A percentile compares a stretch with the other conserved stretches of the same genome.
These are phyloP conservation scores for Sycophaga agraensis DNA, from an alignment of 1,140 invertebrate genomes.

Conservation along the genomic window DNA sequence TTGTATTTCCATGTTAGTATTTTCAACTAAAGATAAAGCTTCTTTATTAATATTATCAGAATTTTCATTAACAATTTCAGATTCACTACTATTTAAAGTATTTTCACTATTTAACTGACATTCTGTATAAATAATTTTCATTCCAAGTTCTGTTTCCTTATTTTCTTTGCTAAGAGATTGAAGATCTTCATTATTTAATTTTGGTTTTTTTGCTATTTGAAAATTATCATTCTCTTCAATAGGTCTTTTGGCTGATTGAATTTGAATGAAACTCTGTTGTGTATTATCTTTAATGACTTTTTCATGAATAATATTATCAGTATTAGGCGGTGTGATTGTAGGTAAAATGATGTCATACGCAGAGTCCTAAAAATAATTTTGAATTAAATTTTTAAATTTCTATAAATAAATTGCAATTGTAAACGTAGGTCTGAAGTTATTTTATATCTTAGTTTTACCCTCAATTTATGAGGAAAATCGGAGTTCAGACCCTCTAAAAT, in stretches of 20 bases:
- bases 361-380: neutral
- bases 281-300: neutral
- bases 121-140: too few species aligned
- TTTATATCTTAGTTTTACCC: conserved; percentile 1
- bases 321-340: neutral
- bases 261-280: conserved; percentile 2
- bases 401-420: neutral
- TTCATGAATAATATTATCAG: neutral
- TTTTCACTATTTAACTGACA: too few species aligned
- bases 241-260: neutral
- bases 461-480: neutral
- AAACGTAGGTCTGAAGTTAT: too few species aligned
- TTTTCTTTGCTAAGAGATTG: neutral
- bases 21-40: neutral
- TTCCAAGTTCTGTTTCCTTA: neutral
- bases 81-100: neutral
- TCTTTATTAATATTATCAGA: neutral
- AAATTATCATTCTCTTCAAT: neutral
- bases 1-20: neutral
- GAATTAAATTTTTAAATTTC: neutral
- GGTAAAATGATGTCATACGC: too few species aligned
- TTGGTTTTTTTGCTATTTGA: neutral
- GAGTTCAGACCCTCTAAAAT: conserved; percentile 36
- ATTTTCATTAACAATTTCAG: neutral
- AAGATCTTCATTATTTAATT: conserved; percentile 3